Conservation (phyloP, 1,140 invertebrate genomes). For the Meloidogyne exigua region DNA sequence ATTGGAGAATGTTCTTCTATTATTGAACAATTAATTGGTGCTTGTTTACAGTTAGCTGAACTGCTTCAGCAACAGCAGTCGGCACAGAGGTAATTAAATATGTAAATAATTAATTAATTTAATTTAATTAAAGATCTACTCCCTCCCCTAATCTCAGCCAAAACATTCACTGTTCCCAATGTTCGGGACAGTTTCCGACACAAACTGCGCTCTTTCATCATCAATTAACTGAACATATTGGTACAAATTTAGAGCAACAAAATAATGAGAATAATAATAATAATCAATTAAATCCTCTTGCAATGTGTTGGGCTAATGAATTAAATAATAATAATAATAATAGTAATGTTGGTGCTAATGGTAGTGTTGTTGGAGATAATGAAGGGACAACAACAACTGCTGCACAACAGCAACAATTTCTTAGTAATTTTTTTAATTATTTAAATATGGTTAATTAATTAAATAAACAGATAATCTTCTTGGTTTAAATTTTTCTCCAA, state of each 20-base stretch:
- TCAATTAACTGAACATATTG: conserved; percentile 27
- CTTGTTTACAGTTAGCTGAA: conserved; percentile 9
- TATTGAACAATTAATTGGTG: conserved; percentile 24
- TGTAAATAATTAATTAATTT: not conserved
- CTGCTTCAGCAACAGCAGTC: conserved; percentile 9
- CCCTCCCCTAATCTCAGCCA: not conserved
- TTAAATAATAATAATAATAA: not conserved
- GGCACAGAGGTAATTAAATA: conserved; percentile 8
- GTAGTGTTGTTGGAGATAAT: not conserved
- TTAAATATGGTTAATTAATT: not conserved
- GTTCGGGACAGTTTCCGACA: conserved; percentile 25
- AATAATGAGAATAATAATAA: conserved; percentile 12
- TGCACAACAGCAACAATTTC: conserved; percentile 22
- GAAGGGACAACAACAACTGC: conserved; percentile 6
- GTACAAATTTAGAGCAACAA: conserved; percentile 3
- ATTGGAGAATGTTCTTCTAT: conserved; percentile 8
- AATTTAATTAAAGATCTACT: not conserved
- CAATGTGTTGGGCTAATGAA: not conserved
- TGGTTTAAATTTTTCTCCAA: conserved; percentile 17
- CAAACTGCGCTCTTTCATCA: conserved; percentile 27
- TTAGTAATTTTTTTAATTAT: conserved; percentile 7
- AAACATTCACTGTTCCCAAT: conserved; percentile 12
- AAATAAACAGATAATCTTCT: conserved; percentile 14
- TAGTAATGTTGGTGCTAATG: not conserved
- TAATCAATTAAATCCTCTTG: not conserved